Base-by-base conservation (phyloP, 2,888 invertebrate species). In the Unio pictorum region DNA sequence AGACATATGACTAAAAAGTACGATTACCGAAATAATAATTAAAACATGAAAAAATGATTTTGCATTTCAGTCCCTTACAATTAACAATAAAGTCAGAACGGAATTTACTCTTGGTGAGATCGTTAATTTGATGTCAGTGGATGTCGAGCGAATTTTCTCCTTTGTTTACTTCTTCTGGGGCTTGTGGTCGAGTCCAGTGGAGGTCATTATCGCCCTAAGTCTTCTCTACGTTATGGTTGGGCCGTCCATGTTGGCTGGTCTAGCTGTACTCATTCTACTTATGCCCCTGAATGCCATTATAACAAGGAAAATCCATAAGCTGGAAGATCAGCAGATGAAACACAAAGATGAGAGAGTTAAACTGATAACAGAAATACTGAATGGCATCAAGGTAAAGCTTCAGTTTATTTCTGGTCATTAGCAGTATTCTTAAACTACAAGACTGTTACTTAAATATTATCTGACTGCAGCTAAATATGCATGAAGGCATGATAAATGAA, bases 261-360 rank as follows among this genome's bases (percentile, higher is more conserved):
- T 99, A 63, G 95, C 94, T 4, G 72, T 98, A 60, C 96, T 99
- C 94, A 93, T 99, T 58, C 93, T 98, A 67, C 92, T 98, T 72
- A 95, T 99, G 4, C 91, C 90, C 0, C 28, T 89, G 55, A 90
- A 90, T 79, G 87, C 83, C 18, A 55, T 84, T 69, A 80, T 90
- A 45, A 86, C 87, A 54, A 81, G 78, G 67, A 82, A 81, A 63
- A 78, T 83, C 5, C 81, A 85, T 61, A 79, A 73, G 18, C 78
- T 85, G 7, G 86, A 89, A 81, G 73, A 69, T 8, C 45, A 72
- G 28, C 81, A 85, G 66, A 87, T 88, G 87, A 78, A 72, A 55
- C 71, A 72, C 26, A 88, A 88, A 71, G 88, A 88, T 70, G 73
- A 79, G 28, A 71, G 88, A 30, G 84, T 88, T 28, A 88, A 88